phyloP scores from a whole-genome alignment of 2,113 vertebrate species.

The Rana temporaria region DNA sequence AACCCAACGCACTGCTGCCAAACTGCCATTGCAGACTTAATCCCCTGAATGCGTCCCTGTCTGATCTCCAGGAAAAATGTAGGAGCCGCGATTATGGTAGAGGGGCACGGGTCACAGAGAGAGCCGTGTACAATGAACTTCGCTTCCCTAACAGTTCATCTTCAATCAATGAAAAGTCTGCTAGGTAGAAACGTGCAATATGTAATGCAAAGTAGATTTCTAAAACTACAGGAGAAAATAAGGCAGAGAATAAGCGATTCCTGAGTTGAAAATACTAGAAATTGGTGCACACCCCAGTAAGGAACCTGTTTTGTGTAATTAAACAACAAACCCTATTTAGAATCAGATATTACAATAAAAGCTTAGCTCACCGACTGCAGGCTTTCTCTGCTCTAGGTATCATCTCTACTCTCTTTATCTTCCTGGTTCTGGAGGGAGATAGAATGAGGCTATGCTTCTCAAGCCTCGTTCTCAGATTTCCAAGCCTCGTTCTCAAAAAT shows the following conservation, averaged over 20 bases:
- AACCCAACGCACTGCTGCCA: too few species aligned
- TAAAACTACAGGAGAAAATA: slow-evolving; percentile 32
- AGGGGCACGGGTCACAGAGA: slow-evolving; percentile 59
- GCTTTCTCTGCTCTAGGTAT: too few species aligned
- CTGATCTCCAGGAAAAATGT: slow-evolving; percentile 61
- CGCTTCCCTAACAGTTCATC: slow-evolving; percentile 64
- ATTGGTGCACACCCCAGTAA: slow-evolving; percentile 61
- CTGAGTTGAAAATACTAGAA: slow-evolving; percentile 57
- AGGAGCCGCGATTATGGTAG: slow-evolving; percentile 64
- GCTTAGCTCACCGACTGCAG: not conserved
- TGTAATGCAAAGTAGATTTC: slow-evolving; percentile 51
- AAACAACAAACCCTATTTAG: not conserved
- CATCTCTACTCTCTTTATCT: too few species aligned
- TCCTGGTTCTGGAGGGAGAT: too few species aligned
- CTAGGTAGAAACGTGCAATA: too few species aligned
- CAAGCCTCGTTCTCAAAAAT: too few species aligned
- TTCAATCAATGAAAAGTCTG: slow-evolving; percentile 65
- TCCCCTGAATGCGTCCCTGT: too few species aligned
- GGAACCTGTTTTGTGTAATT: slow-evolving; percentile 22
- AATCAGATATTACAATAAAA: not conserved
- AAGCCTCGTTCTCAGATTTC: too few species aligned
- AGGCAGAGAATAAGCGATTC: slow-evolving; percentile 61
- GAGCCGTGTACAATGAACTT: slow-evolving; percentile 58
- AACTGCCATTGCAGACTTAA: too few species aligned
- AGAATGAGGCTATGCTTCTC: too few species aligned